A percentile compares a stretch with the other conserved stretches of the same genome.
These are phyloP conservation scores for Alcedo quadribrachys DNA, from an alignment of 2,797 vertebrate genomes.

Conservation along the genomic window DNA sequence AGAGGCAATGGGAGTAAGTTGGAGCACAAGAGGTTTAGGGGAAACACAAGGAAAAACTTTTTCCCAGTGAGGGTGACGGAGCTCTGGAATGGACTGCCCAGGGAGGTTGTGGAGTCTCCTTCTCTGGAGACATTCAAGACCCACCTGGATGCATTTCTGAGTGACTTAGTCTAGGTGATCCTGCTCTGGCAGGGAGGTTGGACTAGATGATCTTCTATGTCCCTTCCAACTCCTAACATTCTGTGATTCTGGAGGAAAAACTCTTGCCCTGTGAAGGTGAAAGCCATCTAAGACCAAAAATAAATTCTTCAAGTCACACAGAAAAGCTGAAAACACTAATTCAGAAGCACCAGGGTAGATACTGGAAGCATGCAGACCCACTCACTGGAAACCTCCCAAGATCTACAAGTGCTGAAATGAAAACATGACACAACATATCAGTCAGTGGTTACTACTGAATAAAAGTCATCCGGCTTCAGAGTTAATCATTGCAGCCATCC, in stretches of 20 bases:
- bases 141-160: too few species aligned
- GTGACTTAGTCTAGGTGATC: too few species aligned
- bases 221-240: too few species aligned
- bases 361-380: not conserved
- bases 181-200: too few species aligned
- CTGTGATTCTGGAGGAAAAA: not conserved
- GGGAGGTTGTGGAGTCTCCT: too few species aligned
- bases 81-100: too few species aligned
- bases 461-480: slow-evolving; percentile 4
- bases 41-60: too few species aligned
- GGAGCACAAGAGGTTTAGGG: too few species aligned
- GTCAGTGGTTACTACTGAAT: not conserved
- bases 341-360: not conserved
- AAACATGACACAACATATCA: slow-evolving; percentile 60
- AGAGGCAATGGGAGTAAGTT: too few species aligned
- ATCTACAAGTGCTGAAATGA: slow-evolving; percentile 10
- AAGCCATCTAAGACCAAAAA: not conserved
- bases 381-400: slow-evolving; percentile 53
- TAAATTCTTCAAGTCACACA: not conserved
- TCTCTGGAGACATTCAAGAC: too few species aligned
- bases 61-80: too few species aligned
- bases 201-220: too few species aligned
- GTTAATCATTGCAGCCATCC: slow-evolving; percentile 41
- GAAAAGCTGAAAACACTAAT: not conserved
- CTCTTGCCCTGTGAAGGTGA: not conserved